Evolutionary conservation across 2,113 vertebrate genomes (phyloP).

Genomic region (Peromyscus polionotus): DNA sequence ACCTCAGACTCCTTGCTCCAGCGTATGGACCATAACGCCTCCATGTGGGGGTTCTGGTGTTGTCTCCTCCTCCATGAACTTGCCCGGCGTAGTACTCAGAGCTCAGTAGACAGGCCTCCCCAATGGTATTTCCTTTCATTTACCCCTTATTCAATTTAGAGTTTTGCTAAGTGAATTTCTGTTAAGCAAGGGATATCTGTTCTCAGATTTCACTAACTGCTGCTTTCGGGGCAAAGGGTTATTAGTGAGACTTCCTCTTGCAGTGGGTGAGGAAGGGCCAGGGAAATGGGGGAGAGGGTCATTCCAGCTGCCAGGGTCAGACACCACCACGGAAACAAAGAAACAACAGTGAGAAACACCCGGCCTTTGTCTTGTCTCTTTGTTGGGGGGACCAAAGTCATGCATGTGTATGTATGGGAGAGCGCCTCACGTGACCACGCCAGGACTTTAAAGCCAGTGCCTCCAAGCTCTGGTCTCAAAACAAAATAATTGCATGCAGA

Average conservation of each 20-base stretch:
- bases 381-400: background rate
- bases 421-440: background rate
- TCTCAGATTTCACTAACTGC: slow-evolving; percentile 72
- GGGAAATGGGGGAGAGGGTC: background rate
- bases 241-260: slow-evolving; percentile 50
- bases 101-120: background rate
- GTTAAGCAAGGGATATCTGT: slow-evolving; percentile 51
- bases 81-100: background rate
- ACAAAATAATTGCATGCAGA: slow-evolving; percentile 81
- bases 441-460: slow-evolving; percentile 48
- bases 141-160: slow-evolving; percentile 34
- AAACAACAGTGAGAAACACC: background rate
- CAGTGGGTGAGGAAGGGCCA: background rate
- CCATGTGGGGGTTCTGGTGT: background rate
- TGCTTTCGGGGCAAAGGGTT: slow-evolving; percentile 44
- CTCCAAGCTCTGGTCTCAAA: slow-evolving; percentile 62
- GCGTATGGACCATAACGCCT: rapidly evolving
- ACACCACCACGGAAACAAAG: slow-evolving; percentile 53
- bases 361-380: slow-evolving; percentile 63
- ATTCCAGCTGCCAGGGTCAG: background rate
- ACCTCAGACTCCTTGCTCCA: background rate
- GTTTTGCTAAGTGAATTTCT: slow-evolving; percentile 59
- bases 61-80: background rate
- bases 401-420: background rate
- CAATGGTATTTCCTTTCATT: slow-evolving; percentile 24